A percentile compares a stretch with the other conserved stretches of the same genome.
Evolutionary conservation across 2,888 invertebrate species (phyloP).

Genomic region (Drosophila limbata): DNA sequence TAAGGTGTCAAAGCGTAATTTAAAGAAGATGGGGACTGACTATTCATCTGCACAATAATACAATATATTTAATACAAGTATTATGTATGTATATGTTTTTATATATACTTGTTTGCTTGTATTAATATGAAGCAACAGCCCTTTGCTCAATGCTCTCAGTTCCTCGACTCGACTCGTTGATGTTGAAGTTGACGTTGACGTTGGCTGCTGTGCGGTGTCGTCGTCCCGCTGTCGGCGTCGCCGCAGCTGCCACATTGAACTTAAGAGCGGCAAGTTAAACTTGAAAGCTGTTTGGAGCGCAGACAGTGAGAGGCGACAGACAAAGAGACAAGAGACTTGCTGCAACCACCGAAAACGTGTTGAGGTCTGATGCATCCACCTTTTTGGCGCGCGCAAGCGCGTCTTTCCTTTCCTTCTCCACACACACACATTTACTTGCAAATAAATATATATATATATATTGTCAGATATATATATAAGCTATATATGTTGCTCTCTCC

Average conservation of each 20-base stretch:
- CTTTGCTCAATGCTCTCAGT: slow-evolving; percentile 50
- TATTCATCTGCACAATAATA: slow-evolving; percentile 24
- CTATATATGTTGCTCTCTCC: slow-evolving; percentile 23
- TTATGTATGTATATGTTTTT: slow-evolving; percentile 2
- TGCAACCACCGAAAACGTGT: slow-evolving; percentile 60
- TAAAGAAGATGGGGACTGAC: slow-evolving; percentile 19
- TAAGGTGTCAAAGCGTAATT: slow-evolving; percentile 12
- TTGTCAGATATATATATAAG: background rate
- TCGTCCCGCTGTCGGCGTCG: slow-evolving; percentile 29
- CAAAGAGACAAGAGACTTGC: background rate
- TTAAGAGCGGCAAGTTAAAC: slow-evolving; percentile 58
- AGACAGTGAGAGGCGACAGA: slow-evolving; percentile 15
- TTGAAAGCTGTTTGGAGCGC: slow-evolving; percentile 62
- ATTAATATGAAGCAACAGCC: slow-evolving; percentile 72
- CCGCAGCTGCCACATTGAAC: slow-evolving; percentile 50
- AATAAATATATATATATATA: slow-evolving; percentile 9
- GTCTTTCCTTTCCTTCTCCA: slow-evolving; percentile 42
- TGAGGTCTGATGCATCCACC: slow-evolving; percentile 49
- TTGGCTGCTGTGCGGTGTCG: slow-evolving; percentile 40
- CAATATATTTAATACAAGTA: slow-evolving; percentile 26
- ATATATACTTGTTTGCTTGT: background rate
- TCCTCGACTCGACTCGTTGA: slow-evolving; percentile 4
- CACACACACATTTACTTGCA: background rate
- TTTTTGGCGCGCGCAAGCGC: slow-evolving; percentile 78
- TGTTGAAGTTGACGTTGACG: slow-evolving; percentile 4